Evolutionary conservation across 1,140 invertebrate genomes (phyloP), one percentile per base, ranked within the genome.

Genomic region (Drosophila funebris): DNA sequence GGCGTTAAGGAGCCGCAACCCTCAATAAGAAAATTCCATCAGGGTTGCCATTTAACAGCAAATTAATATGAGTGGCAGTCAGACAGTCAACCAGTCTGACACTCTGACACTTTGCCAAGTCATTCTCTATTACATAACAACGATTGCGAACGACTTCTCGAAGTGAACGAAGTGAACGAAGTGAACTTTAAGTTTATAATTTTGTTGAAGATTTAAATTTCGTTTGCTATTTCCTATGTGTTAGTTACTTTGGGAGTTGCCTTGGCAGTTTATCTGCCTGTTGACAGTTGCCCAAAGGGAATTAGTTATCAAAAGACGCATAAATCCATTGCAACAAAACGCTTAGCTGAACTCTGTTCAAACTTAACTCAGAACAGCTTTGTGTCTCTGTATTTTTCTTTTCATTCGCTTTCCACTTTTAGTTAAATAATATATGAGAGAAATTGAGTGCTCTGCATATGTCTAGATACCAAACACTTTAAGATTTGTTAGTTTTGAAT

Each of bases 241-340:
- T 13, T 31, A 14, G 29, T 24, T 52, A 52, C 29, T 39, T 31
- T 37, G 33, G 18, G 4, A 62, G 82, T 88, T 70, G 83, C 78
- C 71, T 14, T 82, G 66, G 83, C 48, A 82, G 83, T 87, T 88
- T 85, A 85, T 82, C 82, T 85, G 71, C 46, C 64, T 78, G 82
- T 75, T 82, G 83, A 87, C 78, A 88, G 83, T 58, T 61, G 82
- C 75, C 82, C 82, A 87, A 87, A 88, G 83, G 83, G 82, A 87
- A 87, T 87, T 87, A 78, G 75, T 82, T 87, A 87, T 87, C 83
- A 87, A 88, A 87, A 82, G 83, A 87, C 67, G 78, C 83, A 87
- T 88, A 88, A 88, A 87, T 82, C 75, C 83, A 82, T 76, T 76
- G 76, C 68, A 46, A 62, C 50, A 56, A 78, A 76, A 74, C 63